Base-by-base conservation (phyloP, 2,797 vertebrate species). In the Scomberomorus guttatus region DNA sequence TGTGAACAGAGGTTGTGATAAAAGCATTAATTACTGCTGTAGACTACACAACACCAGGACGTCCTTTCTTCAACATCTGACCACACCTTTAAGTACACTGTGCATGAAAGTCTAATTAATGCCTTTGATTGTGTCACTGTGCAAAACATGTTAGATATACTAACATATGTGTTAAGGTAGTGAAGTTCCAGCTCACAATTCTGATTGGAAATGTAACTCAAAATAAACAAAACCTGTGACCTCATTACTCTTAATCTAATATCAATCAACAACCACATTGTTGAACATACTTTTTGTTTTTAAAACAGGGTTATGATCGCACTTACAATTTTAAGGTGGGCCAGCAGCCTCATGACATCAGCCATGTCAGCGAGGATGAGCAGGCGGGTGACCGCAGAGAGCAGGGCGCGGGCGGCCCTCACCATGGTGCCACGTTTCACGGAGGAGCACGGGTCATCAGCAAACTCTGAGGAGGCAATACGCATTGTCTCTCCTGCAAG, bases 361-460 rank as follows among this genome's bases (percentile, higher is more conserved):
- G 98, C 98, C 98, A 99, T 99, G 86, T 99, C 98, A 0, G 98
- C 98, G 60, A 99, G 93, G 94, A 99, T 99, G 91, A 99, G 98
- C 56, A 99, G 92, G 62, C 98, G 97, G 0, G 98, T 99, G 80
- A 99, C 98, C 0, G 98, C 98, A 0, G 98, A 99, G 0, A 99
- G 96, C 81, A 99, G 92, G 44, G 98, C 98, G 0, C 98, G 96
- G 10, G 98, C 98, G 0, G 98, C 98, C 60, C 98, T 96, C 84
- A 99, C 98, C 98, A 99, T 99, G 60, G 98, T 99, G 63, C 98
- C 98, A 0, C 98, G 96, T 77, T 99, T 99, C 91, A 99, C 98
- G 0, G 98, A 99, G 0, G 98, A 99, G 69, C 98, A 99, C 0
- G 98, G 98, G 82, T 99, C 98, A 2, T 99, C 98, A 0, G 98